Percentiles rank a stretch among this genome's conserved stretches.
These are phyloP conservation scores for Trachelus stipa DNA, from an alignment of 2,888 invertebrate species.

Conservation along the genomic window DNA sequence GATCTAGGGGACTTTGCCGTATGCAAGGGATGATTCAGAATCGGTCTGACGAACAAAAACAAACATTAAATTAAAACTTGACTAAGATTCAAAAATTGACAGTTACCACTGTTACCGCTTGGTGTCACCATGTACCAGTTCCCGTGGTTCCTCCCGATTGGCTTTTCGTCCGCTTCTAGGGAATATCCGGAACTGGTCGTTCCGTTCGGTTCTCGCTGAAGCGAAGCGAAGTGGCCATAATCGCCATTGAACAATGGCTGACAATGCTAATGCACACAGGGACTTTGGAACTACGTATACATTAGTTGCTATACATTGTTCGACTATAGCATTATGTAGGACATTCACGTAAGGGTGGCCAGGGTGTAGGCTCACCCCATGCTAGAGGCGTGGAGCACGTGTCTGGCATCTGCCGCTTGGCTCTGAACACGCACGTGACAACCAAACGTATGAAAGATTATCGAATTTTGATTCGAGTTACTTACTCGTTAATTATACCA, in stretches of 20 bases:
- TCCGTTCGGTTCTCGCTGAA: neutral
- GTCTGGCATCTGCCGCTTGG: neutral
- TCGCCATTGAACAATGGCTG: neutral
- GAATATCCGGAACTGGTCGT: neutral
- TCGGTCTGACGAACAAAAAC: neutral
- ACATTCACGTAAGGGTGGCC: neutral
- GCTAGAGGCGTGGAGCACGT: neutral
- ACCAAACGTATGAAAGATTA: neutral
- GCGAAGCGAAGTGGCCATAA: neutral
- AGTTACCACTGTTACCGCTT: neutral
- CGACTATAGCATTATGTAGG: neutral
- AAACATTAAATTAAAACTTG: neutral
- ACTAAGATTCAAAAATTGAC: neutral
- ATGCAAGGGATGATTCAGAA: neutral
- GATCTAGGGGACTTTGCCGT: neutral
- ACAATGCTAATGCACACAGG: neutral
- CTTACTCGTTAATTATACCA: neutral
- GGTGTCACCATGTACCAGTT: neutral
- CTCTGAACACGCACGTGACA: neutral
- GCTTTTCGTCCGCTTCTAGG: neutral
- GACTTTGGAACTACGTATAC: neutral
- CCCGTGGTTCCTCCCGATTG: neutral
- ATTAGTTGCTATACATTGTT: neutral
- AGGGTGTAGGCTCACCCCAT: neutral
- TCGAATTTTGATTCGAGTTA: conserved; percentile 4